Percentiles rank a stretch among this genome's conserved stretches.
Evolutionary conservation across 2,888 invertebrate species (phyloP).

Genomic region (Nephrotoma guestfalica): DNA sequence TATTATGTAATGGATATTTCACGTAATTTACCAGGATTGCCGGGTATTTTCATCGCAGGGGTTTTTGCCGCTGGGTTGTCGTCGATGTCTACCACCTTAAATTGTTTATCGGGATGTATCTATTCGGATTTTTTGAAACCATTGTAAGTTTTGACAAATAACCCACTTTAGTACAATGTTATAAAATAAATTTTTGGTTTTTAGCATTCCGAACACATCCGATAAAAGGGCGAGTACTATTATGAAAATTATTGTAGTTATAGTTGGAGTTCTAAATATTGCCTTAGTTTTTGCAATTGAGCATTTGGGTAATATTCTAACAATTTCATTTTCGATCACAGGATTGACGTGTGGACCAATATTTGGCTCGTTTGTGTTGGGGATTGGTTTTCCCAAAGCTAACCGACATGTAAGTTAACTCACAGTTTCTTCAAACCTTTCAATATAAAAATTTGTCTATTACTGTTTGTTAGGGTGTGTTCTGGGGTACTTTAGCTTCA

Average conservation of each 20-base stretch:
- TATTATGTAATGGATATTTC: slow-evolving; percentile 59
- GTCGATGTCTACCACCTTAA: slow-evolving; percentile 45
- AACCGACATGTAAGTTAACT: slow-evolving; percentile 38
- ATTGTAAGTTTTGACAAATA: background rate
- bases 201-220: slow-evolving; percentile 23
- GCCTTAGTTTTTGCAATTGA: slow-evolving; percentile 43
- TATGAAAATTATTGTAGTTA: slow-evolving; percentile 18
- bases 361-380: slow-evolving; percentile 50
- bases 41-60: slow-evolving; percentile 61
- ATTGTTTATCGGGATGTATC: slow-evolving; percentile 45
- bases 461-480: slow-evolving; percentile 28
- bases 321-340: slow-evolving; percentile 45
- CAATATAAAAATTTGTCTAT: background rate
- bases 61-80: slow-evolving; percentile 59
- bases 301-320: slow-evolving; percentile 49
- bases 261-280: background rate
- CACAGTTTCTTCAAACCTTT: slow-evolving; percentile 25
- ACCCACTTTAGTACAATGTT: background rate
- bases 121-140: slow-evolving; percentile 46
- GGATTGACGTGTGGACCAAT: slow-evolving; percentile 51
- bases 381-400: slow-evolving; percentile 50
- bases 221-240: slow-evolving; percentile 18
- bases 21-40: slow-evolving; percentile 49
- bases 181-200: background rate
- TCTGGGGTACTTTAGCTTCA: slow-evolving; percentile 38